These are phyloP conservation scores for Pterois miles DNA, from an alignment of 2,797 vertebrate species.

Conservation along the genomic window DNA sequence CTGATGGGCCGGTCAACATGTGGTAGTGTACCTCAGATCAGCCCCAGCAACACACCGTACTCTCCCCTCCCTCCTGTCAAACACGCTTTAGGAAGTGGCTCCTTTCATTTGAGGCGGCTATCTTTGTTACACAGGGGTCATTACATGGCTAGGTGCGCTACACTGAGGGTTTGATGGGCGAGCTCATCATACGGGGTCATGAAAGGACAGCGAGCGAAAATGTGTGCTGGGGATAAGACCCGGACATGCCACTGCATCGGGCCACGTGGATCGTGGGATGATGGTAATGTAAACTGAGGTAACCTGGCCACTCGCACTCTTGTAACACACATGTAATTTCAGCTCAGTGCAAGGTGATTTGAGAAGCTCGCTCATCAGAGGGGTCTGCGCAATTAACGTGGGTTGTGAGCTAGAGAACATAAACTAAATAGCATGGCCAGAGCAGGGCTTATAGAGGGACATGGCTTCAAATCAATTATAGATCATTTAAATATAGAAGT, in stretches of 20 bases:
- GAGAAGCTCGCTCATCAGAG: conserved; percentile 76
- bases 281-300: conserved; percentile 77
- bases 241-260: conserved; percentile 32
- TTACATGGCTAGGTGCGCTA: conserved; percentile 83
- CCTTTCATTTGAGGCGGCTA: conserved; percentile 72
- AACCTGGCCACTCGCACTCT: conserved; percentile 36
- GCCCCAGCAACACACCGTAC: conserved; percentile 47
- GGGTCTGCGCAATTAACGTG: conserved; percentile 57
- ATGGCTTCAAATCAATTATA: conserved; percentile 20
- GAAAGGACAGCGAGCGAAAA: conserved; percentile 71
- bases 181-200: conserved; percentile 81
- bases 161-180: conserved; percentile 70
- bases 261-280: conserved; percentile 55
- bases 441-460: conserved; percentile 22
- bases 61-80: conserved; percentile 78
- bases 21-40: conserved; percentile 74
- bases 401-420: conserved; percentile 45
- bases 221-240: conserved; percentile 43
- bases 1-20: conserved; percentile 84
- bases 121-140: conserved; percentile 82
- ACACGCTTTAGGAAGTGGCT: conserved; percentile 79
- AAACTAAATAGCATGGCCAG: conserved; percentile 31
- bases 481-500: background rate
- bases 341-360: conserved; percentile 58
- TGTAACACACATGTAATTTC: conserved; percentile 63